Percentiles rank a stretch among this genome's conserved stretches.
These are phyloP conservation scores for Pegea sp. DNA, from an alignment of 23 tunicate species.

Conservation along the genomic window DNA sequence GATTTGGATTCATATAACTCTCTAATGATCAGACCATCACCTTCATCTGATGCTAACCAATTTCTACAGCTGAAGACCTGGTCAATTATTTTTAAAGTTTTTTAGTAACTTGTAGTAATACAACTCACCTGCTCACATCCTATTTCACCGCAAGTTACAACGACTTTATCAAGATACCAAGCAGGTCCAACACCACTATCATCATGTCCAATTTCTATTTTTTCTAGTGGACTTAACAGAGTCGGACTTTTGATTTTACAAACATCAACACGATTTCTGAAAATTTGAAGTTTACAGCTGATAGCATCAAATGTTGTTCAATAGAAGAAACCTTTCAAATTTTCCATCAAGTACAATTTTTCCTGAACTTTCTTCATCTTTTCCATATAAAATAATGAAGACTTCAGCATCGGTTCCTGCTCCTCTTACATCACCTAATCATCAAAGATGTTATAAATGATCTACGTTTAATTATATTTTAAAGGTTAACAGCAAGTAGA, in stretches of 20 bases:
- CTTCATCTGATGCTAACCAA: conserved; percentile 95
- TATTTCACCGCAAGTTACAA: conserved; percentile 46
- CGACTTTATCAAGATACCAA: conserved; percentile 81
- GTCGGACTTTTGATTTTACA: conserved; percentile 56
- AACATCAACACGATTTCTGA: conserved; percentile 61
- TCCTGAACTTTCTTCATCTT: conserved; percentile 42
- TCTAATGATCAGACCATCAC: conserved; percentile 55
- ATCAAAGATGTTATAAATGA: not conserved
- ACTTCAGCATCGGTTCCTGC: conserved; percentile 99
- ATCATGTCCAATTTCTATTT: conserved; percentile 95
- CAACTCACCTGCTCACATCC: conserved; percentile 66
- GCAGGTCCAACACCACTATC: conserved; percentile 77
- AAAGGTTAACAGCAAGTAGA: not conserved
- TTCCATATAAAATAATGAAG: conserved; percentile 64
- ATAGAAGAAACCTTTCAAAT: conserved; percentile 50
- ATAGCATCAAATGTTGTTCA: not conserved
- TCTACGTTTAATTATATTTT: not conserved
- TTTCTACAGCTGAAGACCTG: conserved; percentile 72
- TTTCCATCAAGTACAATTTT: conserved; percentile 68
- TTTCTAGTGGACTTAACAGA: conserved; percentile 61
- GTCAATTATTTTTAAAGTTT: not conserved
- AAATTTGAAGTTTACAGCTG: too few species aligned
- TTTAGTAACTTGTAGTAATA: not conserved
- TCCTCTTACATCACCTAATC: conserved; percentile 76
- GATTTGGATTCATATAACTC: conserved; percentile 70